Evolutionary conservation across 2,888 invertebrate species (phyloP), one percentile per base, ranked within the genome.

Genomic region (Sinhomidia bicolor): DNA sequence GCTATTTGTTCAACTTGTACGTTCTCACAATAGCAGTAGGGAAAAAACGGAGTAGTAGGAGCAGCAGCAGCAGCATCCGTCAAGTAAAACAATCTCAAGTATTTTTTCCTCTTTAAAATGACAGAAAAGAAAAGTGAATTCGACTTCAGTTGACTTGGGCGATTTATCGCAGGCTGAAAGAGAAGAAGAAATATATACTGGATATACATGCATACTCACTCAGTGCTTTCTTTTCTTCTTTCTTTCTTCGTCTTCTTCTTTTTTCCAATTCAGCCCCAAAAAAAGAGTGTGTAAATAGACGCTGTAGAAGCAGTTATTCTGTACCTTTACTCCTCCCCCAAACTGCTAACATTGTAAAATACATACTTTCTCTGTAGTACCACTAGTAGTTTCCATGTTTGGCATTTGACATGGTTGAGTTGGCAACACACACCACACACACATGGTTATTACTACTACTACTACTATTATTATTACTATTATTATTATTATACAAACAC

Each of bases 81-180:
- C 78, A 57, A 88, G 88, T 74, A 54, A 88, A 83, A 82, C 83
- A 88, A 83, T 88, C 82, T 78, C 54, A 83, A 88, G 88, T 65
- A 88, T 81, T 86, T 85, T 17, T 10, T 26, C 54, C 36, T 36
- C 36, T 68, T 36, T 76, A 68, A 85, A 85, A 79, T 85, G 85
- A 85, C 68, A 79, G 68, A 23, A 78, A 68, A 79, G 79, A 62
- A 79, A 79, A 65, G 68, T 51, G 68, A 79, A 51, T 79, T 85
- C 79, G 85, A 79, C 85, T 79, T 54, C 17, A 36, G 85, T 51
- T 85, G 78, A 79, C 85, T 85, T 29, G 51, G 51, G 68, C 79
- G 68, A 85, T 85, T 85, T 81, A 81, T 81, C 47, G 79, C 20
- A 36, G 12, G 79, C 29, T 62, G 65, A 17, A 80, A 80, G 7